A percentile compares a stretch with the other conserved stretches of the same genome.
Evolutionary conservation across 2,888 invertebrate species (phyloP).

Genomic region (Chloromyia formosa): DNA sequence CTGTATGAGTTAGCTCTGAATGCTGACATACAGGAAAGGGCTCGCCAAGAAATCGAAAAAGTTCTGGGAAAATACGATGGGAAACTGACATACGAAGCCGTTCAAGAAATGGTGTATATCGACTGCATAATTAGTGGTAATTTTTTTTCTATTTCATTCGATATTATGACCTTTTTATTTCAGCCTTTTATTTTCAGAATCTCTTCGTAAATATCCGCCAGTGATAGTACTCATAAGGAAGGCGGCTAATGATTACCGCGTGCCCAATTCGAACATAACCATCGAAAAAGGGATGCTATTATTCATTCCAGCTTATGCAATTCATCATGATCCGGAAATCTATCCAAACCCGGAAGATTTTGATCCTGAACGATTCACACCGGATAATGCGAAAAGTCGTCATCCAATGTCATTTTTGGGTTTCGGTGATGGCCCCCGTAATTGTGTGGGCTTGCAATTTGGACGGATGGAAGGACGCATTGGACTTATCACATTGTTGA

Average conservation of each 20-base stretch:
- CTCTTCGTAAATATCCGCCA: slow-evolving; percentile 13
- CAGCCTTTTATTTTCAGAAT: background rate
- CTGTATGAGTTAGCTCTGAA: slow-evolving; percentile 47
- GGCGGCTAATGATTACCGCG: background rate
- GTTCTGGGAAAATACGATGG: slow-evolving; percentile 51
- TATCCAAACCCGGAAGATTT: slow-evolving; percentile 58
- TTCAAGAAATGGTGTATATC: slow-evolving; percentile 49
- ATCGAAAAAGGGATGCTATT: slow-evolving; percentile 65
- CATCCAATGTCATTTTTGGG: no score
- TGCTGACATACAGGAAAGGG: slow-evolving; percentile 55
- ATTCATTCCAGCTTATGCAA: slow-evolving; percentile 65
- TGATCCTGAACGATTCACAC: slow-evolving; percentile 65
- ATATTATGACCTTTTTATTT: no score
- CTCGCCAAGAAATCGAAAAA: slow-evolving; percentile 54
- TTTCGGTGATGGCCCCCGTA: no score
- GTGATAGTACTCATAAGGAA: background rate
- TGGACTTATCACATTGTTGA: slow-evolving; percentile 34
- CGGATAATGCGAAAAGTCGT: no score
- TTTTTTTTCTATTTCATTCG: no score
- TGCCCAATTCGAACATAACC: slow-evolving; percentile 57
- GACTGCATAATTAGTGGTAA: slow-evolving; percentile 57
- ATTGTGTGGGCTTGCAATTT: slow-evolving; percentile 54
- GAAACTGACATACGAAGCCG: slow-evolving; percentile 55
- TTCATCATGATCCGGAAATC: slow-evolving; percentile 67
- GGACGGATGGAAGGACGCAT: slow-evolving; percentile 31